These are phyloP conservation scores for Drosophila paranaensis DNA, from an alignment of 2,888 invertebrate species.

Conservation along the genomic window DNA sequence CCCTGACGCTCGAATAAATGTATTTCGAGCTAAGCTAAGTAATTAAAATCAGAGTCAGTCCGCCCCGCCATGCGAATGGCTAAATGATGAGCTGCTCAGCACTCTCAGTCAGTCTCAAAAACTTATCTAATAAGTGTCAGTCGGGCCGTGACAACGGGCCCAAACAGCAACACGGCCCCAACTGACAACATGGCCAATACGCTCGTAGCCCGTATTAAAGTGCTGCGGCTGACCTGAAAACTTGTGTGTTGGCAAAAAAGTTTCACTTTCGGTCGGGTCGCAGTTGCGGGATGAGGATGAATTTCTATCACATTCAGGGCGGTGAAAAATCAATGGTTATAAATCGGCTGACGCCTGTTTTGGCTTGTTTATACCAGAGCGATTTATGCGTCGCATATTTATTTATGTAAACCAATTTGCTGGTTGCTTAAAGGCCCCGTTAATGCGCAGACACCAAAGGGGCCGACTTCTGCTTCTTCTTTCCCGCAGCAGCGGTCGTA, in stretches of 20 bases:
- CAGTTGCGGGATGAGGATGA: background rate
- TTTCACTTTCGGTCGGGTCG: slow-evolving; percentile 58
- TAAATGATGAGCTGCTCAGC: slow-evolving; percentile 58
- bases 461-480: slow-evolving; percentile 4
- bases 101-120: slow-evolving; percentile 38
- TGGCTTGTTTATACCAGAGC: slow-evolving; percentile 64
- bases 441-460: slow-evolving; percentile 32
- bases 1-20: slow-evolving; percentile 19
- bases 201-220: slow-evolving; percentile 29
- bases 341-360: slow-evolving; percentile 61
- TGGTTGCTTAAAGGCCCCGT: slow-evolving; percentile 65
- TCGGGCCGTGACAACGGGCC: slow-evolving; percentile 35
- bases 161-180: slow-evolving; percentile 26
- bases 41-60: slow-evolving; percentile 62
- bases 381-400: slow-evolving; percentile 74
- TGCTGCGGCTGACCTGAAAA: slow-evolving; percentile 57
- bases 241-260: slow-evolving; percentile 48
- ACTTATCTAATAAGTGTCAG: slow-evolving; percentile 82
- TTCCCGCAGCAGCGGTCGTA: slow-evolving; percentile 47
- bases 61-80: slow-evolving; percentile 42
- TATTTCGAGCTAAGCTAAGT: slow-evolving; percentile 65
- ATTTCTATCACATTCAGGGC: slow-evolving; percentile 57
- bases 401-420: slow-evolving; percentile 77
- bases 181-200: slow-evolving; percentile 23
- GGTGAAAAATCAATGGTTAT: slow-evolving; percentile 71